Evolutionary conservation across 2,113 vertebrate species (phyloP), one percentile per base, ranked within the genome.

Genomic region (Tenrec ecaudatus): DNA sequence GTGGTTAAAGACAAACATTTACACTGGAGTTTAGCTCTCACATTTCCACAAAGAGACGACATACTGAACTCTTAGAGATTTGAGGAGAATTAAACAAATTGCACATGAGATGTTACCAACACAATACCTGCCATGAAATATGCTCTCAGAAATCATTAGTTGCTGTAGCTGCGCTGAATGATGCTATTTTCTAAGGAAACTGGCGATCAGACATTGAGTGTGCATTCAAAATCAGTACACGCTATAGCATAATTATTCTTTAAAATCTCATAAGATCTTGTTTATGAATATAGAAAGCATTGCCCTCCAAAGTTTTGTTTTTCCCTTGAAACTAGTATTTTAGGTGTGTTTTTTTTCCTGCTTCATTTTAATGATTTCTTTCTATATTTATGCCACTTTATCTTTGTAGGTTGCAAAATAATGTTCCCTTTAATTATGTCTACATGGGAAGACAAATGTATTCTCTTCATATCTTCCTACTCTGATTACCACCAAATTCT

Each of bases 81-180:
- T 75, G 38, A 31, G 57, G 43, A 76, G n/a, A 93, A 69, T 75
- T 92, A 85, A 90, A 58, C 60, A 64, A 94, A 92, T 43, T 31
- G 53, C 6, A 36, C 3, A 58, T 31, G 73, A 10, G 3, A 76
- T 31, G 2, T 53, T 38, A 6, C 60, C 57, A 86, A 64, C 31
- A 23, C 77, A 60, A 77, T 29, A 23, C 9, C 17, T 33, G 64
- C 3, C 23, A 15, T 53, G 10, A 33, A 10, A 22, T n/a, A 90
- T 90, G 16, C 14, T 80, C 31, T 89, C 29, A 38, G 1, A 64
- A 78, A 60, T 19, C 22, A 68, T 40, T 36, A 36, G 2, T 31
- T 53, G 1, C 31, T n/a, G 1, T 19, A 60, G 31, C 31, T 64
- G 0, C 33, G 58, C 25, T 12, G 2, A 1, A 17, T 33, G 78